A percentile compares a stretch with the other conserved stretches of the same genome.
Evolutionary conservation across 2,113 vertebrate genomes (phyloP).

Genomic region (Spea bombifrons): DNA sequence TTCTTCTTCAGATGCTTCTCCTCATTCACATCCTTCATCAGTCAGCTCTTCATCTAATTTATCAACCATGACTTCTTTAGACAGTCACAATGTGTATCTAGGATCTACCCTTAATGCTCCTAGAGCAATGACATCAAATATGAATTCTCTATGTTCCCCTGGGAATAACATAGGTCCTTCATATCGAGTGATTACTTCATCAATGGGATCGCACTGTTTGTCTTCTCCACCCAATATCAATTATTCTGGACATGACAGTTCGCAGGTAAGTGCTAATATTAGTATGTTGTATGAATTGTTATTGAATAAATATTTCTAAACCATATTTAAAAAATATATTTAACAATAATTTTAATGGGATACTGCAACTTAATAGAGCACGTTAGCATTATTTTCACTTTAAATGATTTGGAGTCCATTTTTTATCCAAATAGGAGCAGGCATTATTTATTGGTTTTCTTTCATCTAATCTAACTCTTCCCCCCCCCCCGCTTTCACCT

Average conservation of each 20-base stretch:
- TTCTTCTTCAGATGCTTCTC: conserved; percentile 56
- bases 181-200: conserved; percentile 63
- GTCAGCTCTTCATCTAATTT: conserved; percentile 56
- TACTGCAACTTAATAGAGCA: no score
- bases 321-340: no score
- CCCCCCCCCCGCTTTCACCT: no score
- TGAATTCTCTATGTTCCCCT: conserved; percentile 54
- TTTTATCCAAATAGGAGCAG: no score
- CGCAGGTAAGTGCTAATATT: conserved; percentile 59
- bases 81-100: conserved; percentile 59
- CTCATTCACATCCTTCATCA: conserved; percentile 57
- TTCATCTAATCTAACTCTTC: no score
- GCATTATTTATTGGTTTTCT: no score
- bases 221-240: conserved; percentile 60
- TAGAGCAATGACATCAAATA: conserved; percentile 51
- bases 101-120: conserved; percentile 55
- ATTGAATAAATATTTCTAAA: no score
- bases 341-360: no score
- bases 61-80: conserved; percentile 52
- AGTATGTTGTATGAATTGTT: no score
- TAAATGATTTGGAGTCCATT: no score
- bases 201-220: conserved; percentile 60
- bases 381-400: no score
- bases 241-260: conserved; percentile 55
- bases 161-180: conserved; percentile 55